A percentile compares a stretch with the other conserved stretches of the same genome.
Evolutionary conservation across 2,888 invertebrate species (phyloP).

Genomic region (Sialis lutaria): DNA sequence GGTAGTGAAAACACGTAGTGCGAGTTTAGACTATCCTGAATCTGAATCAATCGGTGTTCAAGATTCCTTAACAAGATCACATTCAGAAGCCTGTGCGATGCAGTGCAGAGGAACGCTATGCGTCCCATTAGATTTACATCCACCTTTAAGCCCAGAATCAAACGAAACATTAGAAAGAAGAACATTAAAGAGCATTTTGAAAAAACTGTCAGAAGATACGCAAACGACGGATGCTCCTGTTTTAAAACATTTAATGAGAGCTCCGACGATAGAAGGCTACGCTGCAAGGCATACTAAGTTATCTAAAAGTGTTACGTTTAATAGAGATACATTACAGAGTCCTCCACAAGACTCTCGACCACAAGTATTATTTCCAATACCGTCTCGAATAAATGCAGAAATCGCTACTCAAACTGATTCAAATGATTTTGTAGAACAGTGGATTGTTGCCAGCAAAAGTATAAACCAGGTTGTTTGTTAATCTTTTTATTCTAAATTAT

Average conservation of each 20-base stretch:
- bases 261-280: conserved; percentile 76
- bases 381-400: neutral
- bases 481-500: neutral
- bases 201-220: conserved; percentile 56
- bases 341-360: conserved; percentile 34
- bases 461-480: conserved; percentile 1
- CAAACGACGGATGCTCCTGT: conserved; percentile 29
- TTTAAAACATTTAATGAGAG: conserved; percentile 52
- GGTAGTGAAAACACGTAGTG: conserved; percentile 58
- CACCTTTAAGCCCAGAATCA: conserved; percentile 41
- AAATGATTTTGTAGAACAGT: conserved; percentile 2
- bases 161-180: conserved; percentile 71
- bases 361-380: conserved; percentile 2
- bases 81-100: conserved; percentile 68
- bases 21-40: conserved; percentile 57
- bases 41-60: conserved; percentile 33
- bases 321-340: conserved; percentile 66
- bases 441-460: neutral
- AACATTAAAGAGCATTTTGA: conserved; percentile 69
- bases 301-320: conserved; percentile 77
- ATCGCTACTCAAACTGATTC: neutral
- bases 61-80: conserved; percentile 50
- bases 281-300: conserved; percentile 76
- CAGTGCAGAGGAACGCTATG: conserved; percentile 19
- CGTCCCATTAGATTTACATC: conserved; percentile 13